Percentiles rank a stretch among this genome's conserved stretches.
These are phyloP conservation scores for Corythornis madagascariensis DNA, from an alignment of 2,113 vertebrate species.

Conservation along the genomic window DNA sequence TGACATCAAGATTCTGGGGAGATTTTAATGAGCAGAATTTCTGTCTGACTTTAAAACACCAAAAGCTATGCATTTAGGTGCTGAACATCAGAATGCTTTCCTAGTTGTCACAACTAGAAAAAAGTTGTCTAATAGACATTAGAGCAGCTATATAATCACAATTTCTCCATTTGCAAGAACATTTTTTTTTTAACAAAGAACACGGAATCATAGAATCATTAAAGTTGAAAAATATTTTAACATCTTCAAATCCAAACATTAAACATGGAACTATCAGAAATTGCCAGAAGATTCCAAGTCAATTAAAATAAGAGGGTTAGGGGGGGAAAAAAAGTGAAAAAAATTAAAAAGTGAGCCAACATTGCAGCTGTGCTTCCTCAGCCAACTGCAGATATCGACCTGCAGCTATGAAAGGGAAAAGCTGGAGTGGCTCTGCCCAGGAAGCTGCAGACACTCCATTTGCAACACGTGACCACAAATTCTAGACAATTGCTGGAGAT, in stretches of 20 bases:
- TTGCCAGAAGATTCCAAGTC: not conserved
- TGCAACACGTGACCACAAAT: accelerated
- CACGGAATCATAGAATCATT: not conserved
- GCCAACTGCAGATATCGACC: not conserved
- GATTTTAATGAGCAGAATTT: not conserved
- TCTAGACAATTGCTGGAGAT: not conserved
- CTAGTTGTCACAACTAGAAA: not conserved
- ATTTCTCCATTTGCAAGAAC: not conserved
- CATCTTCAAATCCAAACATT: not conserved
- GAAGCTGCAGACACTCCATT: not conserved
- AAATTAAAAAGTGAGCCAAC: not conserved
- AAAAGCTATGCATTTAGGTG: not conserved
- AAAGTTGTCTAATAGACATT: not conserved
- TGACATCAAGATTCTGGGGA: not conserved
- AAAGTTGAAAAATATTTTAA: not conserved
- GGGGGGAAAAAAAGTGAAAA: not conserved
- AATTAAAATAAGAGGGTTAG: not conserved
- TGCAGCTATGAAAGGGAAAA: not conserved
- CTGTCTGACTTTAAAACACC: not conserved
- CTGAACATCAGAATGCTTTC: not conserved
- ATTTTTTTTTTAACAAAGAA: not conserved
- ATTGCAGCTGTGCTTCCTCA: conserved; percentile 7
- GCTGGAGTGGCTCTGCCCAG: not conserved
- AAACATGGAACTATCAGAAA: not conserved
- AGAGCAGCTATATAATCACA: not conserved